phyloP scores from a whole-genome alignment of 2,888 invertebrate genomes.

The Drosophila mulleri region DNA sequence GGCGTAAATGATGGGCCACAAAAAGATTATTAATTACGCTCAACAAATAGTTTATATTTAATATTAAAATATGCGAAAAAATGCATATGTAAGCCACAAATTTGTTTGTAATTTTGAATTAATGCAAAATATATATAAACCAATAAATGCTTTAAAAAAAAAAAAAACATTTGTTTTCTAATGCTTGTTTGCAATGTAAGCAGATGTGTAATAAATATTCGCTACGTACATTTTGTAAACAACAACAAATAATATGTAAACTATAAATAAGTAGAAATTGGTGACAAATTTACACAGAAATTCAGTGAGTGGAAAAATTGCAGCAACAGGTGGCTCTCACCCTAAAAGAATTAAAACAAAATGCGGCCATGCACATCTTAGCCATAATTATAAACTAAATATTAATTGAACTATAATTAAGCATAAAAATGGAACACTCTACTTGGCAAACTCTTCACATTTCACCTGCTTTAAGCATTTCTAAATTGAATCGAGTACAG shows the following conservation, averaged over 20 bases:
- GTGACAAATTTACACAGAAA: not conserved
- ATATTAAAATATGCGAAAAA: not conserved
- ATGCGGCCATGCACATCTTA: not conserved
- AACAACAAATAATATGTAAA: not conserved
- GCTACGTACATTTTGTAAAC: not conserved
- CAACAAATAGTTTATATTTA: not conserved
- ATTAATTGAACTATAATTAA: not conserved
- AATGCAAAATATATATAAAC: not conserved
- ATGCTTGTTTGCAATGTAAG: not conserved
- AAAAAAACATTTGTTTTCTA: not conserved
- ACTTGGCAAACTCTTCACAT: not conserved
- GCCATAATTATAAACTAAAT: not conserved
- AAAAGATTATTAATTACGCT: not conserved
- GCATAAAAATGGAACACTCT: not conserved
- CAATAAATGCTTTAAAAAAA: not conserved
- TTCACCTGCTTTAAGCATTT: slow-evolving; percentile 22
- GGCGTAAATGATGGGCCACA: not conserved
- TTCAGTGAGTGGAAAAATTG: not conserved
- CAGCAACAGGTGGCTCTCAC: not conserved
- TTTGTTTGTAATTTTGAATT: not conserved
- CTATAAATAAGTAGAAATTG: not conserved
- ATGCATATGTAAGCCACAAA: not conserved
- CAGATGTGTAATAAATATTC: not conserved
- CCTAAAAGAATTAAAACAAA: not conserved
- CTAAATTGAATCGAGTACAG: slow-evolving; percentile 19